These are phyloP conservation scores for Chrysodeixis includens DNA, from an alignment of 2,888 invertebrate genomes.

Conservation along the genomic window DNA sequence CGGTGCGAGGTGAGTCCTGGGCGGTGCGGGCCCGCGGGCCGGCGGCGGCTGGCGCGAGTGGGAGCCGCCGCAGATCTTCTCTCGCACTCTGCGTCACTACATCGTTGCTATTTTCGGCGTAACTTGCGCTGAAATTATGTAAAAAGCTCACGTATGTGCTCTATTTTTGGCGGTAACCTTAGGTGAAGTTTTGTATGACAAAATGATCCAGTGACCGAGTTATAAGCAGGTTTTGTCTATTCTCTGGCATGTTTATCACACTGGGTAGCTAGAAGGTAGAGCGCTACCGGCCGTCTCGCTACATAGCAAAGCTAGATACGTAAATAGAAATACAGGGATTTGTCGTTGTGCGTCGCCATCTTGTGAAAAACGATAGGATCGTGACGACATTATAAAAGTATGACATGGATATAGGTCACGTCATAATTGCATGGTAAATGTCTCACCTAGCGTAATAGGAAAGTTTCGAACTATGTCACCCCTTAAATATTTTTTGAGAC, in stretches of 20 bases:
- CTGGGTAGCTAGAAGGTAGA: slow-evolving; percentile 49
- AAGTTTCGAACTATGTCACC: slow-evolving; percentile 18
- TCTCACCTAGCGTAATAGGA: slow-evolving; percentile 8
- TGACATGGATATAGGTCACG: slow-evolving; percentile 78
- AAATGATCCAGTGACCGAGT: slow-evolving; percentile 80
- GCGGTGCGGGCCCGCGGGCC: background rate
- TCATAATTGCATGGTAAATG: slow-evolving; percentile 49
- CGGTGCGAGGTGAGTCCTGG: slow-evolving; percentile 85
- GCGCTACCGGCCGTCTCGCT: slow-evolving; percentile 65
- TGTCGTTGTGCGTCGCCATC: slow-evolving; percentile 88
- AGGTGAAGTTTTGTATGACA: slow-evolving; percentile 79
- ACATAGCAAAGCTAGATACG: slow-evolving; percentile 83
- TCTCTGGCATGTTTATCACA: slow-evolving; percentile 53
- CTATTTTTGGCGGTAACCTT: slow-evolving; percentile 88
- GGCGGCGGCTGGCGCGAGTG: slow-evolving; percentile 57
- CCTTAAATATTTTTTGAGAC: slow-evolving; percentile 25
- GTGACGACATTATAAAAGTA: slow-evolving; percentile 84
- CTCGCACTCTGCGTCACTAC: slow-evolving; percentile 82
- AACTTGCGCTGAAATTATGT: slow-evolving; percentile 90
- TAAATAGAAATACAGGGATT: slow-evolving; percentile 89
- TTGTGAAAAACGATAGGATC: slow-evolving; percentile 89
- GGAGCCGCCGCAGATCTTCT: slow-evolving; percentile 65
- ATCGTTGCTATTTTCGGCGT: slow-evolving; percentile 86
- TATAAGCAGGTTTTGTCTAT: slow-evolving; percentile 58
- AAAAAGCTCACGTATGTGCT: slow-evolving; percentile 87